Conservation (phyloP, 2,888 invertebrate species). For the Xylota segnis region DNA sequence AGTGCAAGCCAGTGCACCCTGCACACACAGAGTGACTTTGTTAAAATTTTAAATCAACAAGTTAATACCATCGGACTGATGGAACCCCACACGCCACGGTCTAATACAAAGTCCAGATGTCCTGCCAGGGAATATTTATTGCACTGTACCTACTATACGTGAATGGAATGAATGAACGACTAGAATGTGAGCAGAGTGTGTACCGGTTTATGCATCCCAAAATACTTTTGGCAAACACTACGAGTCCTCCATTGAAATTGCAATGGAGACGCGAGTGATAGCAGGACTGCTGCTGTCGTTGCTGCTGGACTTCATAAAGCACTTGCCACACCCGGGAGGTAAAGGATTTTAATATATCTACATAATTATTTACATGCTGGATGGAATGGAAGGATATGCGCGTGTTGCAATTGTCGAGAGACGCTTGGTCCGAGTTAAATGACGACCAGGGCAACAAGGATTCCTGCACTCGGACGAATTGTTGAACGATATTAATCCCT, state of each 20-base stretch:
- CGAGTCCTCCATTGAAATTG: constrained; percentile 55
- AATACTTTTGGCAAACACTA: constrained; percentile 76
- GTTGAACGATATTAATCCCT: constrained; percentile 74
- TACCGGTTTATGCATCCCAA: constrained; percentile 64
- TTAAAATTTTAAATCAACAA: constrained; percentile 77
- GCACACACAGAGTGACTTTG: constrained; percentile 56
- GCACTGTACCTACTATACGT: constrained; percentile 50
- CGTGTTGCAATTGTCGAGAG: constrained; percentile 69
- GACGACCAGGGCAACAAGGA: constrained; percentile 45
- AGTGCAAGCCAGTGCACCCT: constrained; percentile 59
- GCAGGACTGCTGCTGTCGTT: constrained; percentile 51
- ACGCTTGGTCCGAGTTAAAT: constrained; percentile 47
- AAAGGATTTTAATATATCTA: constrained; percentile 77
- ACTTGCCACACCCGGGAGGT: constrained; percentile 54
- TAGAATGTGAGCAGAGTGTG: constrained; percentile 64
- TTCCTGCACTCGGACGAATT: constrained; percentile 33
- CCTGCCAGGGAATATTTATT: constrained; percentile 76
- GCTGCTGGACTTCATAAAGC: constrained; percentile 75
- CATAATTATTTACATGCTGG: constrained; percentile 76
- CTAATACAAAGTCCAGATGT: constrained; percentile 62
- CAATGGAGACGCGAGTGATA: constrained; percentile 54
- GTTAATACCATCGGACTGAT: constrained; percentile 73
- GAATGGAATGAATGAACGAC: constrained; percentile 66
- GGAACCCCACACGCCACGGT: constrained; percentile 40
- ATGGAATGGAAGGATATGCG: constrained; percentile 69